Evolutionary conservation across 64 coral and sea anemone species (phyloP), one percentile per base, ranked within the genome.

Genomic region (Platygyra sinensis): DNA sequence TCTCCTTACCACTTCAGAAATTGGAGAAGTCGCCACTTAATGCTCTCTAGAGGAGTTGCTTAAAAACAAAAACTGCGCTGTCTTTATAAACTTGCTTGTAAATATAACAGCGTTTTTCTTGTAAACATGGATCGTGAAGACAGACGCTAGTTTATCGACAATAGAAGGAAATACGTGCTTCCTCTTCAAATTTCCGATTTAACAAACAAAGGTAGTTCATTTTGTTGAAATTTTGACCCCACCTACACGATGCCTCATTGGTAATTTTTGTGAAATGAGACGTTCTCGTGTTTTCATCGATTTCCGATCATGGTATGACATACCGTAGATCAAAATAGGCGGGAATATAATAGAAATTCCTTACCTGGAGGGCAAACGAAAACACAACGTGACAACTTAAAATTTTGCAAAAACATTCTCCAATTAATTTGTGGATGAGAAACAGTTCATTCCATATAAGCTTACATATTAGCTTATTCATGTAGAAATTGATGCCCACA

Each of bases 1-100:
- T 18, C 78, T 60, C 4, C 29, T 80, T 80, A 55, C 49, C 65
- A 69, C n/a, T 11, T 69, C n/a, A n/a, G 76, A 55, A 79, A 79
- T 79, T 79, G 24, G 51, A 79, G 46, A 79, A 79, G 22, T 55
- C 46, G 76, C 20, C 42, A 10, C 65, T 69, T n/a, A 69, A 22
- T 69, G 25, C 65, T 69, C n/a, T 69, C 65, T 10, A 69, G 65
- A n/a, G 29, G n/a, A n/a, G 65, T 24, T 65, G 62, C 55, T 42
- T 52, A 52, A 52, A 4, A 10, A 78, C 22, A 22, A 22, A n/a
- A 24, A 78, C n/a, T 78, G 36, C 20, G 22, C 51, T 55, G 76
- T 55, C n/a, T 50, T 27, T 22, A n/a, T 25, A 55, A 27, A 18
- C 20, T 79, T 55, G 24, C 51, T 55, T 54, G 25, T 16, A 24